Percentiles rank a stretch among this genome's conserved stretches.
These are phyloP conservation scores for Heliocidaris erythrogramma DNA, from an alignment of 35 echinoderm and acorn worm genomes.

Conservation along the genomic window DNA sequence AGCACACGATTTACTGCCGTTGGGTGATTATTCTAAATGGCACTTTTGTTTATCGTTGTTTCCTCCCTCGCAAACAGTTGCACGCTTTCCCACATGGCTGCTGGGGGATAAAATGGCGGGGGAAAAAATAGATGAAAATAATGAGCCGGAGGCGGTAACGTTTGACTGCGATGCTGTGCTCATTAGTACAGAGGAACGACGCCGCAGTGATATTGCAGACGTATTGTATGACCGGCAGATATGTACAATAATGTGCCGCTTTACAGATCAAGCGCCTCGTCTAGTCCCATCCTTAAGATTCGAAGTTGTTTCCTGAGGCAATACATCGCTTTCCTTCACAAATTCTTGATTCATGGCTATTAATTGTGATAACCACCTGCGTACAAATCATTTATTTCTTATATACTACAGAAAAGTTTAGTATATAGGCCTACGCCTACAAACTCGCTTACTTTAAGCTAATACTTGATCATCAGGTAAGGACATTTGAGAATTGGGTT, in stretches of 20 bases:
- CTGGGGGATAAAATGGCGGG: neutral
- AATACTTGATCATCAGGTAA: neutral
- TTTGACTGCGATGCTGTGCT: neutral
- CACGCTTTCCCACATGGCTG: neutral
- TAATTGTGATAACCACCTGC: neutral
- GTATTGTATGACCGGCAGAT: neutral
- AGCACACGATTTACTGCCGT: neutral
- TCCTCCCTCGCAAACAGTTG: neutral
- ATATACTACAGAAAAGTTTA: neutral
- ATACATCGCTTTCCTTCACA: neutral
- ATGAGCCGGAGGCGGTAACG: neutral
- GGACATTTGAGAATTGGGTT: neutral
- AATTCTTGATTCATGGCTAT: neutral
- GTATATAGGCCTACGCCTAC: neutral
- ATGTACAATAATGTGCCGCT: neutral
- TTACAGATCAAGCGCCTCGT: neutral
- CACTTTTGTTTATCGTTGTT: neutral
- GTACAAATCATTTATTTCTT: neutral
- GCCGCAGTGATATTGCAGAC: neutral
- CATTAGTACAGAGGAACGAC: neutral
- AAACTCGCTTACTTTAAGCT: neutral
- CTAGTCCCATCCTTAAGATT: neutral
- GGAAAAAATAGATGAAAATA: neutral
- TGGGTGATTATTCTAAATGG: neutral
- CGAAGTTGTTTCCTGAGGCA: neutral